Evolutionary conservation across 2,797 vertebrate species (phyloP), one percentile per base, ranked within the genome.

Genomic region (Macroramphosus scolopax): DNA sequence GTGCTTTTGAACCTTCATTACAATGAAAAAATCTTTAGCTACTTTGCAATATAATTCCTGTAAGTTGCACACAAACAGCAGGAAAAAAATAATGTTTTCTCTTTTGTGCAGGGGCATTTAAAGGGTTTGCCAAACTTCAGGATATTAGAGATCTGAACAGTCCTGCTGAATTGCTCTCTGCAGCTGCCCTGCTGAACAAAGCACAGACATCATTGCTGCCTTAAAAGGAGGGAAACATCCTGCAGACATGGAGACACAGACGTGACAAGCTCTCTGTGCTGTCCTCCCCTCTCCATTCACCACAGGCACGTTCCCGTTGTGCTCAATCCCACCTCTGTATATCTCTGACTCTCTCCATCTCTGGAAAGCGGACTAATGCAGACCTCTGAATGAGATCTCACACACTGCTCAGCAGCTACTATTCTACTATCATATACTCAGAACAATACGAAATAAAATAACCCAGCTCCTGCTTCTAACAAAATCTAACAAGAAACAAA

Each of bases 161-260:
- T 77, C 60, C 39, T 56, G 47, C 50, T 69, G 37, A 68, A 63
- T 72, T 58, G 54, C 42, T 59, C 39, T 45, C 11, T 63, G 34
- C 34, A 52, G 62, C 71, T 73, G 56, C 67, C 31, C 40, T 52
- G 49, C 58, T 52, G 50, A 63, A 63, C 52, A 81, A 59, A 75
- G 58, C 53, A 63, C 58, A 76, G 32, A 67, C 63, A 75, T 74
- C 51, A 34, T 37, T 20, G 44, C 68, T 83, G 78, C 87, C 87
- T 82, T 89, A 88, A 88, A 89, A 87, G 85, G 87, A 79, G 56
- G 78, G 62, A 69, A 75, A 77, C 63, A 64, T 77, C 69, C 66
- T 52, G 46, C 39, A 46, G 40, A 62, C 60, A 18, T 47, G 43
- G 57, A 70, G 51, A 62, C 56, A 45, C 65, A 69, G 59, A 61